Conservation (phyloP, 2,888 invertebrate genomes). For the Periphyllus acericola region DNA sequence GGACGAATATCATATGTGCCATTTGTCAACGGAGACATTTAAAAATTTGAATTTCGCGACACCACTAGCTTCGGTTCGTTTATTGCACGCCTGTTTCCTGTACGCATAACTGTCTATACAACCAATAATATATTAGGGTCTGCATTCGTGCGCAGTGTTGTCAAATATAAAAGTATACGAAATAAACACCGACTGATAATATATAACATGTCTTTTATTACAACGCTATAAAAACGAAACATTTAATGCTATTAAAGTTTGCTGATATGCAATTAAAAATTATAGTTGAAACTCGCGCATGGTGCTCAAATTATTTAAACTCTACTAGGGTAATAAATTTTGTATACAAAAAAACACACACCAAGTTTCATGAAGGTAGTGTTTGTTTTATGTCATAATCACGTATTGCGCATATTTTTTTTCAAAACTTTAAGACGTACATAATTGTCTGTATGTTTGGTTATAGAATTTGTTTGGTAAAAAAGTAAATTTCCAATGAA, state of each 20-base stretch:
- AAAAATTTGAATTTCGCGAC: conserved; percentile 43
- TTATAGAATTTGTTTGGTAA: no score
- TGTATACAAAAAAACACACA: not conserved
- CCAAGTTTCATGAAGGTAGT: not conserved
- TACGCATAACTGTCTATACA: conserved; percentile 7
- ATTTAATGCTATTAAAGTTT: not conserved
- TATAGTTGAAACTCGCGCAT: not conserved
- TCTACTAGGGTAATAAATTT: not conserved
- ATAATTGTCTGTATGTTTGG: no score
- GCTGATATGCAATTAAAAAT: not conserved
- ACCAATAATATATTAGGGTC: conserved; percentile 31
- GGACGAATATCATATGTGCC: not conserved
- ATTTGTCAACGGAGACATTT: conserved; percentile 21
- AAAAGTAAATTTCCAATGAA: not conserved
- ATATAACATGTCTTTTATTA: not conserved
- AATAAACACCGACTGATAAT: not conserved
- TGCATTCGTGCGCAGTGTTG: not conserved
- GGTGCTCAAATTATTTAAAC: not conserved
- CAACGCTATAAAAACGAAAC: not conserved
- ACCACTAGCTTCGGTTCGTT: not conserved
- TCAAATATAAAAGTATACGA: not conserved
- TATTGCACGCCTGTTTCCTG: conserved; percentile 15
- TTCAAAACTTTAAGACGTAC: not conserved
- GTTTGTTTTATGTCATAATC: not conserved
- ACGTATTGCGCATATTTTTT: not conserved